Evolutionary conservation across 2,888 invertebrate species (phyloP), one percentile per base, ranked within the genome.

Genomic region (Chironomus riparius): DNA sequence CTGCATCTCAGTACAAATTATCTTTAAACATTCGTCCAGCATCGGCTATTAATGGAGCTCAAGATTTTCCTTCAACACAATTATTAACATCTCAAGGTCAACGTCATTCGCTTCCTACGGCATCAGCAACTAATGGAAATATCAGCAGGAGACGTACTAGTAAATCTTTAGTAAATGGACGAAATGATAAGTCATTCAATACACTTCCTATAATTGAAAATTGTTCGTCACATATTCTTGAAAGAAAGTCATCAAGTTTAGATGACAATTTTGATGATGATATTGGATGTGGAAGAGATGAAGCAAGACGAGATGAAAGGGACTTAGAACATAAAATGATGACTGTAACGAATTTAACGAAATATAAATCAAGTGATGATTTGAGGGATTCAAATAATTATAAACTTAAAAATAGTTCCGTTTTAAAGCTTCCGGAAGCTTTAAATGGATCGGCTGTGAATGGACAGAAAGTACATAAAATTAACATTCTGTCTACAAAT

Each of bases 321-420:
- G 21, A n/a, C 12, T 15, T 7, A 56, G 72, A 72, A 10, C 47
- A 47, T 1, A 38, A 47, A 47, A 10, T 18, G n/a, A 68, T 47
- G 48, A 10, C 68, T 4, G 24, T 47, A 5, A 47, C 68, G 22
- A 74, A 65, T 48, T 50, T 74, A 21, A 74, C n/a, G 4, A 21
- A 28, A 65, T 74, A 62, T 28, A 74, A 74, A 28, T 74, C 74
- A 4, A 68, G n/a, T 24, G 74, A 74, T 12, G 74, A 74, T 22
- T 47, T 74, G 24, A 65, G 74, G 10, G 74, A 74, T 24, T 13
- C 48, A 47, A 65, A 7, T 24, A 74, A 47, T 38, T 74, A 47
- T 24, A 65, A 68, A 15, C 10, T 22, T 12, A 74, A 74, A 47
- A 73, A 21, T 15, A 61, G 56, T 56, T 56, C 70, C 0, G 70